Evolutionary conservation across 2,888 invertebrate species (phyloP).

Genomic region (Aplocera efformata): DNA sequence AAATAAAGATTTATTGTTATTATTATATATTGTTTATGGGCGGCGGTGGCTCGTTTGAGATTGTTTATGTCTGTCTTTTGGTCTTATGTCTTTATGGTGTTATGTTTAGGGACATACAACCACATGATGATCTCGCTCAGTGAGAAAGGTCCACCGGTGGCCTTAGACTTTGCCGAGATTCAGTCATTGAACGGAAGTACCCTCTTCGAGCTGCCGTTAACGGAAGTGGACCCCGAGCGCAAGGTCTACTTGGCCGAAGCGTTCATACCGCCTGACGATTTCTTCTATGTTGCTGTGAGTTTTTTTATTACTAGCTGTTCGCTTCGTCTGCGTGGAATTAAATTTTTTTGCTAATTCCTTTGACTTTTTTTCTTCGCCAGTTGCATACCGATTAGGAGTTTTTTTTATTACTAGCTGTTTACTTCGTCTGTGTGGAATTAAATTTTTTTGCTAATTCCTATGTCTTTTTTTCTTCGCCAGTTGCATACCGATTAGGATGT

Average conservation of each 20-base stretch:
- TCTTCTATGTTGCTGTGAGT: constrained; percentile 84
- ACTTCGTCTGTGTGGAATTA: no score
- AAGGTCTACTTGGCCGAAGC: constrained; percentile 76
- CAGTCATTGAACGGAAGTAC: constrained; percentile 50
- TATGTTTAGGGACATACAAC: constrained; percentile 61
- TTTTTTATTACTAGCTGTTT: no score
- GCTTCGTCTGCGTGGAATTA: no score
- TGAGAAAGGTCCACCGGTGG: constrained; percentile 39
- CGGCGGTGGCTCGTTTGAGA: not conserved
- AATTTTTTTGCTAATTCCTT: no score
- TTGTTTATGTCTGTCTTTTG: not conserved
- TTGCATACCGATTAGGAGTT: no score
- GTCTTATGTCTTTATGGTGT: not conserved
- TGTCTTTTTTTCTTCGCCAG: no score
- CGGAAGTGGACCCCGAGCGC: constrained; percentile 30
- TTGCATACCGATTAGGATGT: no score
- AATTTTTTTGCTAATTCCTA: no score
- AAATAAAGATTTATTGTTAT: no score
- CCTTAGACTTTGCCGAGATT: constrained; percentile 54
- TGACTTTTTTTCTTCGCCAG: no score
- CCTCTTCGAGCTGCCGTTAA: constrained; percentile 62
- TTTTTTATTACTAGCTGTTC: not conserved
- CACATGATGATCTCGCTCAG: constrained; percentile 57
- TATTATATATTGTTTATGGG: no score
- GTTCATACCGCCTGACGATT: constrained; percentile 82